phyloP scores from a whole-genome alignment of 2,113 vertebrate genomes.

The Romanogobio albipinnatus region DNA sequence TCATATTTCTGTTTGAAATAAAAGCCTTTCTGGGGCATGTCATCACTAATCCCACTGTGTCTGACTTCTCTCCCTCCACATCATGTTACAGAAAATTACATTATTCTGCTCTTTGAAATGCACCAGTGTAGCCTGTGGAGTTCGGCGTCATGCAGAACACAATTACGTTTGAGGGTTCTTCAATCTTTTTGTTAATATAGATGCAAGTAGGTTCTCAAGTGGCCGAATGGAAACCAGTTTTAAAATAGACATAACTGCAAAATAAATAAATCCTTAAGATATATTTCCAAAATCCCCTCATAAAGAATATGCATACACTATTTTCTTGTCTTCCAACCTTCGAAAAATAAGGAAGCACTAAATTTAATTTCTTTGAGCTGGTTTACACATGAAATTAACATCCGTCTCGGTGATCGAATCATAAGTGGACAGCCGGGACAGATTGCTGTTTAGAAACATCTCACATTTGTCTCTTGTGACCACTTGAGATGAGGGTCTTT shows the following conservation, averaged over 20 bases:
- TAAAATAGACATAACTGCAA: neutral
- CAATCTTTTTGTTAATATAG: neutral
- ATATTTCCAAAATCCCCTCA: neutral
- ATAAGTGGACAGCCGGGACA: neutral
- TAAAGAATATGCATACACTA: neutral
- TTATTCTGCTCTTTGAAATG: conserved; percentile 17
- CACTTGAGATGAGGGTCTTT: neutral
- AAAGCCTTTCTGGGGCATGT: conserved; percentile 22
- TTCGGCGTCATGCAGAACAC: neutral
- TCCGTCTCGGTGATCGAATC: neutral
- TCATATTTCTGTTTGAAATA: conserved; percentile 35
- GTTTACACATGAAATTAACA: neutral
- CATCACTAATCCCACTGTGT: conserved; percentile 8
- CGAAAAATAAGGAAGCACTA: neutral
- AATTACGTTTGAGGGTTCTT: conserved; percentile 6
- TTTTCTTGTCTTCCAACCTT: neutral
- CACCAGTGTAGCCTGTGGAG: conserved; percentile 4
- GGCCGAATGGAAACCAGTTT: neutral
- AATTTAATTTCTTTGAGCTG: neutral
- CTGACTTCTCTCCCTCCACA: neutral
- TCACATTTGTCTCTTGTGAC: neutral
- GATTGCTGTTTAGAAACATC: neutral
- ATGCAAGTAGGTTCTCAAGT: neutral
- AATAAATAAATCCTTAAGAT: conserved; percentile 12
- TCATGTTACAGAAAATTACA: conserved; percentile 2